These are phyloP conservation scores for Rhynchonema sp. DNA, from an alignment of 2,888 invertebrate species.

Conservation along the genomic window DNA sequence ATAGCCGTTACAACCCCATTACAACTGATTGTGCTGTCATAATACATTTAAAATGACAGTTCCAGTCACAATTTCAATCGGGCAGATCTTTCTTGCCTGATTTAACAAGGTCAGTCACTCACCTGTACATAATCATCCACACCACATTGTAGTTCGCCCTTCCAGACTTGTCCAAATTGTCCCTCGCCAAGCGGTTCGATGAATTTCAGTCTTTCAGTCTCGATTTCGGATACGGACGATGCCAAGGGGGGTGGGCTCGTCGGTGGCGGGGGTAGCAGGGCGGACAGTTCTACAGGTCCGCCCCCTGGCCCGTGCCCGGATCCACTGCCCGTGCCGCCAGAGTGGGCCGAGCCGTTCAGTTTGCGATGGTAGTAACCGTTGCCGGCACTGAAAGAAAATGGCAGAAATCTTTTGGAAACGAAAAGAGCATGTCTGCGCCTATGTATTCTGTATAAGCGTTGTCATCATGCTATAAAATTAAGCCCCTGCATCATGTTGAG, in stretches of 20 bases:
- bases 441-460: too few species aligned
- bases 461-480: too few species aligned
- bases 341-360: constrained; percentile 45
- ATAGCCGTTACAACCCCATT: too few species aligned
- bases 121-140: too few species aligned
- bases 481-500: too few species aligned
- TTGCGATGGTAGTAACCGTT: constrained; percentile 43
- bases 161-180: constrained; percentile 90
- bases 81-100: too few species aligned
- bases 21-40: too few species aligned
- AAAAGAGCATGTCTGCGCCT: too few species aligned
- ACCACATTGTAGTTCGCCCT: constrained; percentile 62
- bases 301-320: neutral
- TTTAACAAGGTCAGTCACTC: too few species aligned
- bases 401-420: too few species aligned
- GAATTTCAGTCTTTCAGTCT: constrained; percentile 35
- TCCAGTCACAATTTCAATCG: too few species aligned
- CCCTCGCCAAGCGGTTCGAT: constrained; percentile 83
- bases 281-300: constrained; percentile 12
- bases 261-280: constrained; percentile 13
- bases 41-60: too few species aligned
- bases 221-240: neutral
- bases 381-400: constrained; percentile 8
- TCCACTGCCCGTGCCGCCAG: constrained; percentile 5
- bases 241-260: neutral